Conservation (phyloP, 2,113 vertebrate species). For the human (Homo sapiens) region DNA sequence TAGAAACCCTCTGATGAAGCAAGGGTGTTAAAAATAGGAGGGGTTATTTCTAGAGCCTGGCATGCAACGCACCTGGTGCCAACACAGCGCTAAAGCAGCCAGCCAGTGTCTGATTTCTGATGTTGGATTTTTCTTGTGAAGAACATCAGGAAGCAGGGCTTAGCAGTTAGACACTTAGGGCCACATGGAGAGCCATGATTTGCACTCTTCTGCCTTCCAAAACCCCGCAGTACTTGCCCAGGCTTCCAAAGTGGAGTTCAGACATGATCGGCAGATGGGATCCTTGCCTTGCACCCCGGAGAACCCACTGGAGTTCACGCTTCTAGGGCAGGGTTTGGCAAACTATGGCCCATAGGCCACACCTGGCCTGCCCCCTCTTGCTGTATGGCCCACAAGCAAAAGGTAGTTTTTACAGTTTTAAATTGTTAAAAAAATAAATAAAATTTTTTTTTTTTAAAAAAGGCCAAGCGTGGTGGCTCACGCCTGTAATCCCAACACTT, state of each 20-base stretch:
- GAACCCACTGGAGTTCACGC: rapidly evolving
- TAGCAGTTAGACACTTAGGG: not conserved
- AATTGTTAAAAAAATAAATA: not conserved
- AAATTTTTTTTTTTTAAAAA: too few relatives aligned
- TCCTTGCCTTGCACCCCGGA: rapidly evolving
- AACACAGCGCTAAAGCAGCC: not conserved
- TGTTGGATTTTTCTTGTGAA: not conserved
- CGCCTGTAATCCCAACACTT: too few relatives aligned
- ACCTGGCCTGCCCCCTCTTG: rapidly evolving
- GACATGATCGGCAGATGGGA: rapidly evolving
- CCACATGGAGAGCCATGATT: rapidly evolving
- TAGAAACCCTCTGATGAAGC: constrained; percentile 23
- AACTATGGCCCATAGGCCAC: rapidly evolving
- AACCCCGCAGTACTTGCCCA: not conserved
- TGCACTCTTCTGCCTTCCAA: not conserved
- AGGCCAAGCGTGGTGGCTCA: rapidly evolving
- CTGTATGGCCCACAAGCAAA: not conserved
- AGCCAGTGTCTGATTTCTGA: not conserved
- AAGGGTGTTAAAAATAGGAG: constrained; percentile 70
- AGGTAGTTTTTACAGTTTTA: not conserved
- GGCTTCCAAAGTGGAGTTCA: not conserved
- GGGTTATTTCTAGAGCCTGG: constrained; percentile 32
- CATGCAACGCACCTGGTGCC: not conserved
- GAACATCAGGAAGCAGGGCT: not conserved
- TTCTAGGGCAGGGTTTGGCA: not conserved